phyloP scores from a whole-genome alignment of 2,888 invertebrate genomes.

The Lithophane semibrunnea region DNA sequence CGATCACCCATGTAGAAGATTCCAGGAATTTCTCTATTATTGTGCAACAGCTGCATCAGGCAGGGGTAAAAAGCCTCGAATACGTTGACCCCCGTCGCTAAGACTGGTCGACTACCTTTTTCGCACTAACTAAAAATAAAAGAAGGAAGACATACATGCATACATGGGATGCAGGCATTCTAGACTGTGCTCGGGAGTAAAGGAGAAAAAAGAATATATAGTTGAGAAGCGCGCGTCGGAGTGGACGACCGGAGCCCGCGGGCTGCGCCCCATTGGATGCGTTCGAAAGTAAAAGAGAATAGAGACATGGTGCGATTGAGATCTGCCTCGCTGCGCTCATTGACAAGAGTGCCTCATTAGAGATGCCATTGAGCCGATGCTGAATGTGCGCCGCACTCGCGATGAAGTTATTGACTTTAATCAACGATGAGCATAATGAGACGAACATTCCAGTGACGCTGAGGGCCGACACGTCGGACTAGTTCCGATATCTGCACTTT shows the following conservation, averaged over 20 bases:
- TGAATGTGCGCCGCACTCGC: slow-evolving; percentile 63
- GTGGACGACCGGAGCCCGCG: slow-evolving; percentile 74
- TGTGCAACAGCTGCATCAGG: slow-evolving; percentile 87
- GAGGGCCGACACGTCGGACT: slow-evolving; percentile 61
- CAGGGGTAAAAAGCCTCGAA: slow-evolving; percentile 86
- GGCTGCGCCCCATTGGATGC: slow-evolving; percentile 64
- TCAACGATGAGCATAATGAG: slow-evolving; percentile 68
- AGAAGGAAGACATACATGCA: slow-evolving; percentile 78
- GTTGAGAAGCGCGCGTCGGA: slow-evolving; percentile 82
- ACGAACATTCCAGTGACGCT: slow-evolving; percentile 67
- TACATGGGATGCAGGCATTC: slow-evolving; percentile 83
- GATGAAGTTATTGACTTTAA: slow-evolving; percentile 74
- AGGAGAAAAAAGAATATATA: slow-evolving; percentile 81
- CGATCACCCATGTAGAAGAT: slow-evolving; percentile 76
- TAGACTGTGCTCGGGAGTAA: slow-evolving; percentile 79
- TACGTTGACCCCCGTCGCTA: slow-evolving; percentile 83
- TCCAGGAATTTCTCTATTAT: slow-evolving; percentile 86
- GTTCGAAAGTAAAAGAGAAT: slow-evolving; percentile 79
- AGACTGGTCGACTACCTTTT: slow-evolving; percentile 85
- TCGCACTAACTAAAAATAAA: slow-evolving; percentile 87
- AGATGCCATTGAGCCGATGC: slow-evolving; percentile 72
- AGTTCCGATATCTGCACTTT: slow-evolving; percentile 67
- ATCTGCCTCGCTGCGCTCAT: slow-evolving; percentile 74
- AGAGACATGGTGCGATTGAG: slow-evolving; percentile 73
- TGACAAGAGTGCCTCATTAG: slow-evolving; percentile 81